phyloP scores from a whole-genome alignment of 2,797 vertebrate genomes.

The Psittacula derbiana region DNA sequence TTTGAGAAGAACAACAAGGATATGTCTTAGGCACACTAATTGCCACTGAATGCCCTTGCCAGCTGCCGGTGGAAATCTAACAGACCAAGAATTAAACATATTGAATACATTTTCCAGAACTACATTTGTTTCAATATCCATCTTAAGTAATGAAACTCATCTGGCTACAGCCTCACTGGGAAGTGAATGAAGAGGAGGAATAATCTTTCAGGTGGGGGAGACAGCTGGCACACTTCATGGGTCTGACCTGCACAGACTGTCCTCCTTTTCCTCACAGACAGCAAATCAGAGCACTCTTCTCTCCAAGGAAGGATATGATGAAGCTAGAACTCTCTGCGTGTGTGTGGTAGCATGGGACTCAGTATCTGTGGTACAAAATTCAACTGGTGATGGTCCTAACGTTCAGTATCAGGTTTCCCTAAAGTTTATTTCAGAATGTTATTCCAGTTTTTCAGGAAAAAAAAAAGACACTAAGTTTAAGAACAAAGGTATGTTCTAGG shows the following conservation, averaged over 20 bases:
- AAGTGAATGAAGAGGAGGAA: neutral
- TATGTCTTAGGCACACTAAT: neutral
- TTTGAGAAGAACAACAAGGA: neutral
- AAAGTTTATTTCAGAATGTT: neutral
- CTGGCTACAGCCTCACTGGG: neutral
- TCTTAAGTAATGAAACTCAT: neutral
- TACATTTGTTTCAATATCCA: neutral
- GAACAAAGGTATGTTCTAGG: neutral
- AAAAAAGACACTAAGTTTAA: neutral
- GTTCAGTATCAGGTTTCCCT: neutral
- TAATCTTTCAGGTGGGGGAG: neutral
- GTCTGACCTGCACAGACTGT: neutral
- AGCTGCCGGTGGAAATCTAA: neutral
- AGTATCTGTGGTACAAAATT: neutral
- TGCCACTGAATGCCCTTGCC: neutral
- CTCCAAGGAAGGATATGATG: neutral
- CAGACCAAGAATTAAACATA: neutral
- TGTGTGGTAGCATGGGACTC: neutral
- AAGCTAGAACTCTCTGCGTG: neutral
- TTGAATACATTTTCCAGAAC: neutral
- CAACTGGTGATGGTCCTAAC: neutral
- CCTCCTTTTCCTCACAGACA: neutral
- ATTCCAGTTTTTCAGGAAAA: neutral
- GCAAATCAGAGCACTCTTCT: neutral
- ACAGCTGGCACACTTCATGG: neutral